Base-by-base conservation (phyloP, 1,140 invertebrate genomes). In the Drosophila murphyi region DNA sequence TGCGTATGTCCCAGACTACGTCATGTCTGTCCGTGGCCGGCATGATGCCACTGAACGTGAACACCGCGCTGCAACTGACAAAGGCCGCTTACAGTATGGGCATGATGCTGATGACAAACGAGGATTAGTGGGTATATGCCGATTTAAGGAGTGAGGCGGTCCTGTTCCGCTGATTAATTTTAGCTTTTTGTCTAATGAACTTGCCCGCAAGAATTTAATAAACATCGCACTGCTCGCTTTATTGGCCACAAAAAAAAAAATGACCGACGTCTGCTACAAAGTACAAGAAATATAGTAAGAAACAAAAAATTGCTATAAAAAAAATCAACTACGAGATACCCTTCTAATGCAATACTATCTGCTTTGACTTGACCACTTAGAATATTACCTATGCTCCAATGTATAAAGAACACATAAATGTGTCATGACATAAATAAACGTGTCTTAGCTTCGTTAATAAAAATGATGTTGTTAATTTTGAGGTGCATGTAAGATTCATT, bases 181-280 rank as follows among this genome's bases (percentile, higher is more conserved):
- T 62, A 69, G 80, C 85, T 89, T 76, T 88, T 88, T 89, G 77
- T 89, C 85, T 88, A 88, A 89, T 88, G 83, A 88, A 88, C 83
- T 88, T 80, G 76, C 67, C 77, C 51, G 68, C 60, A 78, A 63
- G 81, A 88, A 88, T 88, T 88, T 89, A 89, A 88, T 88, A 88
- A 89, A 89, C 85, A 85, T 56, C 64, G 62, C 63, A 60, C 72
- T 54, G 41, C 54, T 7, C 72, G 37, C 73, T 88, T 88, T 89
- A 88, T 85, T 75, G 52, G 28, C 74, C 80, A 78, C 80, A 87
- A 78, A 76, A 77, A 78, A 76, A 77, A 76, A 88, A 43, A 20
- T 64, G 8, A 51, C 72, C 39, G 20, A 67, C 71, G 81, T 82
- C 69, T 80, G 78, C 48, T 31, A 31, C 62, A 48, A 43, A 71